These are phyloP conservation scores for Pandemis heparana DNA, from an alignment of 2,888 invertebrate species.

Conservation along the genomic window DNA sequence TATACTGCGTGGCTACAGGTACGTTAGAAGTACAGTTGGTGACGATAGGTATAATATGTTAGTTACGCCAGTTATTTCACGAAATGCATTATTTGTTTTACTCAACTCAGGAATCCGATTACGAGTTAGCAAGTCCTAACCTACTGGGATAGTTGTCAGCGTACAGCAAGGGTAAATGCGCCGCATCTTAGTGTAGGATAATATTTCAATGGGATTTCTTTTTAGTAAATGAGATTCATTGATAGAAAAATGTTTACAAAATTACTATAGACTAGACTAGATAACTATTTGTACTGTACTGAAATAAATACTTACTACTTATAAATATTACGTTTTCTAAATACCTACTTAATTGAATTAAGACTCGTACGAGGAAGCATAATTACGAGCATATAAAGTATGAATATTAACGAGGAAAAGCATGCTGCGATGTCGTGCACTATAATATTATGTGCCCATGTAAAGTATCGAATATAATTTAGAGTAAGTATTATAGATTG, in stretches of 20 bases:
- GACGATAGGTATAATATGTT: slow-evolving; percentile 49
- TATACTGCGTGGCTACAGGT: neutral
- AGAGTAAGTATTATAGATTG: slow-evolving; percentile 51
- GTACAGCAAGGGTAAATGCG: neutral
- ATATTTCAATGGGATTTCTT: neutral
- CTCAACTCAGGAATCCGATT: neutral
- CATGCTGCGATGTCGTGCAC: slow-evolving; percentile 75
- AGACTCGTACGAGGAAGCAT: slow-evolving; percentile 41
- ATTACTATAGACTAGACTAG: slow-evolving; percentile 31
- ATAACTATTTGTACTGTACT: slow-evolving; percentile 76
- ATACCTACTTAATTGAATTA: slow-evolving; percentile 26
- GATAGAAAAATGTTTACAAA: neutral
- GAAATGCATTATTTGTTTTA: slow-evolving; percentile 48
- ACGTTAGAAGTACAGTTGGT: slow-evolving; percentile 20
- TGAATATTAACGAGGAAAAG: slow-evolving; percentile 58
- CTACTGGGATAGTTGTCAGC: neutral
- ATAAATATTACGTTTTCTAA: slow-evolving; percentile 37
- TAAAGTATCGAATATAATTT: slow-evolving; percentile 56
- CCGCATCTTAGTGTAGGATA: neutral
- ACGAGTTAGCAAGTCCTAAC: neutral
- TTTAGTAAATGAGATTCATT: slow-evolving; percentile 21
- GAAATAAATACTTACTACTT: slow-evolving; percentile 46
- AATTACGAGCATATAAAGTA: slow-evolving; percentile 63
- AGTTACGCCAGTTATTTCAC: slow-evolving; percentile 52
- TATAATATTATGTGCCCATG: slow-evolving; percentile 52